Evolutionary conservation across 1,140 invertebrate genomes (phyloP).

Genomic region (Ostrea denselamellosa): DNA sequence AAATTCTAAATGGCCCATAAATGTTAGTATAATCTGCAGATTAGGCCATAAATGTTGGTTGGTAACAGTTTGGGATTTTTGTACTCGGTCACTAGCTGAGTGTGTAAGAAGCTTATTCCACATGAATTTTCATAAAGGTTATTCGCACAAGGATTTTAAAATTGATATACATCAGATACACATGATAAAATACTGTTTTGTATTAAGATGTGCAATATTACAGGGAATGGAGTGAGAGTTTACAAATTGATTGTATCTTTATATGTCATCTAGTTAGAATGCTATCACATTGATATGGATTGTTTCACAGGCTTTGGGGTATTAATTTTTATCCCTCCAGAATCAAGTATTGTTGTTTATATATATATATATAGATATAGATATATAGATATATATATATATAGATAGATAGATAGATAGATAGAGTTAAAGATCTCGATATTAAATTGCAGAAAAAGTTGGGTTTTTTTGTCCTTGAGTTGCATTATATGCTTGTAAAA

Average conservation of each 20-base stretch:
- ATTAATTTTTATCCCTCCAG: too few species aligned
- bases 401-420: too few species aligned
- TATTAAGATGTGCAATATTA: neutral
- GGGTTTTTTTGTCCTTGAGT: too few species aligned
- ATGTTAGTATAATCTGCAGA: neutral
- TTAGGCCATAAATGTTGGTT: neutral
- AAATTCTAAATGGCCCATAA: slow-evolving; percentile 7
- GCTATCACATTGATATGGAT: too few species aligned
- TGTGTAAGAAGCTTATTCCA: slow-evolving; percentile 31
- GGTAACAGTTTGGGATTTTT: slow-evolving; percentile 4
- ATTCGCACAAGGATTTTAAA: neutral
- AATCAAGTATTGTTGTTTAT: too few species aligned
- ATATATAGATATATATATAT: too few species aligned
- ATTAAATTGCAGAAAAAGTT: too few species aligned
- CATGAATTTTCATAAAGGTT: neutral
- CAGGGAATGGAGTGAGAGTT: neutral
- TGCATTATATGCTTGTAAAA: too few species aligned
- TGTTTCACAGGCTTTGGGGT: too few species aligned
- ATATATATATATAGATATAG: too few species aligned
- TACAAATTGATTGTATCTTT: neutral
- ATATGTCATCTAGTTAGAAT: too few species aligned
- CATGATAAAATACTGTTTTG: neutral
- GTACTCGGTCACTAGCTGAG: neutral
- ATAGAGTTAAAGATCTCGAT: too few species aligned
- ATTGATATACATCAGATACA: neutral